phyloP scores from a whole-genome alignment of 2,888 invertebrate genomes.

The Drosophila affinis region DNA sequence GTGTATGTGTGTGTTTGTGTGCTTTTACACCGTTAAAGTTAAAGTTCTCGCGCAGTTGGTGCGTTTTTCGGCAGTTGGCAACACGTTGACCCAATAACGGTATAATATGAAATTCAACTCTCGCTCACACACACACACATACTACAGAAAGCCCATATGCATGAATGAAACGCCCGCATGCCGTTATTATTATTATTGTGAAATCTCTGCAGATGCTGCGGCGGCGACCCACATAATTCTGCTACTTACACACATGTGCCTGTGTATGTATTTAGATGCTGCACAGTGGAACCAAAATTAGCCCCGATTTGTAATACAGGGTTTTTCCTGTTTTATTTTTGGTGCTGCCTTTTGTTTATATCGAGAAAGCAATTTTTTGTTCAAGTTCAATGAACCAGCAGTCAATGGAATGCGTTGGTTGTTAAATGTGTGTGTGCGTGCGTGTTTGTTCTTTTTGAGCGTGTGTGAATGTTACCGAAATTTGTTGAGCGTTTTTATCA shows the following conservation, averaged over 20 bases:
- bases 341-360: conserved; percentile 57
- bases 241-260: conserved; percentile 6
- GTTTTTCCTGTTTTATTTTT: conserved; percentile 45
- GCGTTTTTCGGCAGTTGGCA: conserved; percentile 76
- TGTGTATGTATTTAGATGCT: conserved; percentile 10
- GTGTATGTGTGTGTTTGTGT: conserved; percentile 45
- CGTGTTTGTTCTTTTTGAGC: conserved; percentile 30
- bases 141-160: conserved; percentile 16
- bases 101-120: conserved; percentile 35
- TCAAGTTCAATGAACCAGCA: conserved; percentile 70
- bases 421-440: conserved; percentile 6
- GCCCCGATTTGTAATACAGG: conserved; percentile 14
- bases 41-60: conserved; percentile 62
- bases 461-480: conserved; percentile 52
- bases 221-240: conserved; percentile 65
- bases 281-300: conserved; percentile 33
- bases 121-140: conserved; percentile 43
- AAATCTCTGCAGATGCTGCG: conserved; percentile 64
- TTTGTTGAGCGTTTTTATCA: conserved; percentile 47
- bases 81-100: conserved; percentile 77
- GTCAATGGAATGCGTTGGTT: conserved; percentile 13
- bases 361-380: conserved; percentile 46
- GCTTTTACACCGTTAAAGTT: conserved; percentile 58
- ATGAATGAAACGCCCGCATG: conserved; percentile 70
- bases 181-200: conserved; percentile 49